Evolutionary conservation across 2,113 vertebrate genomes (phyloP).

Genomic region (Gopherus flavomarginatus): DNA sequence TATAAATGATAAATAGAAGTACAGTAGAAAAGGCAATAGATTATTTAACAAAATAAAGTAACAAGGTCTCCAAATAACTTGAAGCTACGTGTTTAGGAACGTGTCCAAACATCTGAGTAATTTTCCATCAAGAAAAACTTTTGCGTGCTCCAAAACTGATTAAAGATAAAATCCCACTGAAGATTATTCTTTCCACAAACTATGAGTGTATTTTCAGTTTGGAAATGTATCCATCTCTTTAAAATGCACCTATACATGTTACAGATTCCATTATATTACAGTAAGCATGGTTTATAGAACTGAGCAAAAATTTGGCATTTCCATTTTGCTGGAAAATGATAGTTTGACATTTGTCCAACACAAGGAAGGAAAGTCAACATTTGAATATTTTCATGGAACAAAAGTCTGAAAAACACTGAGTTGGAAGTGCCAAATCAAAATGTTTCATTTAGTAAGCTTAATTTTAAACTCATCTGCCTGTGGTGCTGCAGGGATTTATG

Average conservation of each 20-base stretch:
- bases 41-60: background rate
- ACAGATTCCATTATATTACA: accelerated
- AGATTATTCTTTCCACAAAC: background rate
- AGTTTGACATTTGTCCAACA: background rate
- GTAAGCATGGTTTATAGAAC: background rate
- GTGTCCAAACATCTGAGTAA: background rate
- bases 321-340: background rate
- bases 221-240: background rate
- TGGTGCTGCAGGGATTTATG: background rate
- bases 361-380: background rate
- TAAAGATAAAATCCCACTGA: background rate
- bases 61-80: background rate
- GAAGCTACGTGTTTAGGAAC: background rate
- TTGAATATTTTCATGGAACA: too few species aligned
- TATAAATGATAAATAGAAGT: background rate
- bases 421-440: background rate
- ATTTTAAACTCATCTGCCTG: background rate
- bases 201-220: background rate
- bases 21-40: background rate
- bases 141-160: background rate
- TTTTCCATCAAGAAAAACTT: background rate
- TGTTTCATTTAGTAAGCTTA: background rate
- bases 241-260: background rate
- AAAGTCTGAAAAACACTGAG: background rate
- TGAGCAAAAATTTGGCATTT: background rate